Evolutionary conservation across 2,113 vertebrate species (phyloP).

Genomic region (Strigops habroptila): DNA sequence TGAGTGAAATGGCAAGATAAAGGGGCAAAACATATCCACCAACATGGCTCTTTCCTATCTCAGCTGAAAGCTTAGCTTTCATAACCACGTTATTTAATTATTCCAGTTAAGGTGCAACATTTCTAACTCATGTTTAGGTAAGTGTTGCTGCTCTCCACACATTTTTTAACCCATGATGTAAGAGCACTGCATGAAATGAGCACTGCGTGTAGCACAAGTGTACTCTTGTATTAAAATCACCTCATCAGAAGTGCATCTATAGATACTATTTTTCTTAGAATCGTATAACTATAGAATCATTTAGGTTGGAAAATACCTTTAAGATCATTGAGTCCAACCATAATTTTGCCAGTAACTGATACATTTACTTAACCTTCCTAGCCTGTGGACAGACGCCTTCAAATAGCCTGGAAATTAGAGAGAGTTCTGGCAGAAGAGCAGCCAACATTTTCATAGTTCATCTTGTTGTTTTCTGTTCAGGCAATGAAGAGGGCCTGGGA

Average conservation of each 20-base stretch:
- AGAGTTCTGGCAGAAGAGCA: background rate
- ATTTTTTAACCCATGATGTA: background rate
- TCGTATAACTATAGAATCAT: background rate
- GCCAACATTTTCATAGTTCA: background rate
- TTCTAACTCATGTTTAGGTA: background rate
- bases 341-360: background rate
- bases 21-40: background rate
- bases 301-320: background rate
- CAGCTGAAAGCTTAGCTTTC: background rate
- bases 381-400: background rate
- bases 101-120: background rate
- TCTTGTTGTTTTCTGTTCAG: background rate
- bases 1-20: background rate
- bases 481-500: background rate
- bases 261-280: background rate
- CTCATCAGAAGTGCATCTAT: fast-evolving
- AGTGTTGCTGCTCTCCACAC: background rate
- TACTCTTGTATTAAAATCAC: background rate
- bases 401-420: background rate
- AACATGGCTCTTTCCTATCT: background rate
- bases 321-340: background rate
- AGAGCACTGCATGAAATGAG: background rate
- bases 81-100: background rate
- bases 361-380: background rate
- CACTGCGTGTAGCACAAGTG: background rate